Evolutionary conservation across 2,888 invertebrate species (phyloP).

Genomic region (Plagiodera versicolora): DNA sequence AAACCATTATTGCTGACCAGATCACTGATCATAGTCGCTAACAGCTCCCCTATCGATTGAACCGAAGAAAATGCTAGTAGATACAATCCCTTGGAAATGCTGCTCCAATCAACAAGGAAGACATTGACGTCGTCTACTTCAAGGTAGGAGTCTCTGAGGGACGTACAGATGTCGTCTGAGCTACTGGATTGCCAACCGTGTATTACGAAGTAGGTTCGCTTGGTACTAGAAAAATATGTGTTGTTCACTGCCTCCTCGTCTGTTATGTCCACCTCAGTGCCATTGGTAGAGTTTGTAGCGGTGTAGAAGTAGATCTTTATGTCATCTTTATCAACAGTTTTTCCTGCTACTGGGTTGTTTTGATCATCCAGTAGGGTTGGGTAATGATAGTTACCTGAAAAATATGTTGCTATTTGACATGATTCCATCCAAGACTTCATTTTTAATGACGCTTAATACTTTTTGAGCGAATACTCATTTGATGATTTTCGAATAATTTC

Average conservation of each 20-base stretch:
- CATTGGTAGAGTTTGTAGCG: not conserved
- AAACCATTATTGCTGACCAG: slow-evolving; percentile 16
- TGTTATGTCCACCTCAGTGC: not conserved
- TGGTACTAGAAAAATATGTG: slow-evolving; percentile 34
- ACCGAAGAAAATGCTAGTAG: slow-evolving; percentile 15
- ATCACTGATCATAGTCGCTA: slow-evolving; percentile 32
- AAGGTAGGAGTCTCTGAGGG: slow-evolving; percentile 37
- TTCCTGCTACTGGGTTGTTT: not conserved
- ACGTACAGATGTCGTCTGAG: slow-evolving; percentile 35
- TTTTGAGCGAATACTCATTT: too few relatives aligned
- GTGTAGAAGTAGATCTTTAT: not conserved
- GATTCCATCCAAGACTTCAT: too few relatives aligned
- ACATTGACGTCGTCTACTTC: slow-evolving; percentile 42
- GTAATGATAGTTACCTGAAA: not conserved
- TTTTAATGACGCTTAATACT: too few relatives aligned
- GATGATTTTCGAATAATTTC: too few relatives aligned
- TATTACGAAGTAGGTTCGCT: slow-evolving; percentile 41
- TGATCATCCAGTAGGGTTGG: not conserved
- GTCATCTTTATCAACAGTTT: not conserved
- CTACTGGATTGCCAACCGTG: slow-evolving; percentile 47
- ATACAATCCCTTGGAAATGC: slow-evolving; percentile 24
- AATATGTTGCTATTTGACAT: not conserved
- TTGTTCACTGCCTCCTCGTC: not conserved
- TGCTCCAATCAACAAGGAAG: slow-evolving; percentile 47
- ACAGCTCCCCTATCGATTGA: slow-evolving; percentile 31